Conservation (phyloP, 2,888 invertebrate genomes). For the Acanthosepion lycidas region DNA sequence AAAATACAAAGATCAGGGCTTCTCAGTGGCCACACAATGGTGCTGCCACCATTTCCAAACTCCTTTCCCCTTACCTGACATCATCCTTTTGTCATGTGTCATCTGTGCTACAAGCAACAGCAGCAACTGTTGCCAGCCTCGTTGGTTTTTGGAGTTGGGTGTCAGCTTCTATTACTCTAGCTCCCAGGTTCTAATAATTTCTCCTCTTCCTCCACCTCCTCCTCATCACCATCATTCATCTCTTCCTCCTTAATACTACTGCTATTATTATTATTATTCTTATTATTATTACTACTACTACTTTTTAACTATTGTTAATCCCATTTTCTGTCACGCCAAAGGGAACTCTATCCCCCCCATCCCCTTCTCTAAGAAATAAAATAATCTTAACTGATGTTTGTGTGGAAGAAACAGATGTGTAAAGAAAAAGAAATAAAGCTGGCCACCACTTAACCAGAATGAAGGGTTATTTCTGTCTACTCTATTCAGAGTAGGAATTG, state of each 20-base stretch:
- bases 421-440: neutral
- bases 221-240: neutral
- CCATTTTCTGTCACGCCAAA: neutral
- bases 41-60: neutral
- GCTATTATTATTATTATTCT: neutral
- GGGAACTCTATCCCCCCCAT: too few species aligned
- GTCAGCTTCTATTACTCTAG: constrained; percentile 24
- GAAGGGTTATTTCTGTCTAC: neutral
- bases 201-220: neutral
- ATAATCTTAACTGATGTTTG: neutral
- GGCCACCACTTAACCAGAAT: constrained; percentile 33
- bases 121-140: constrained; percentile 33
- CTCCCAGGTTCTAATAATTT: neutral
- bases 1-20: neutral
- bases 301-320: neutral
- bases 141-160: constrained; percentile 1
- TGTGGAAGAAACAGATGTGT: neutral
- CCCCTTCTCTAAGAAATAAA: neutral
- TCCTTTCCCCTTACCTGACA: neutral
- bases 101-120: neutral
- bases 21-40: neutral
- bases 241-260: neutral
- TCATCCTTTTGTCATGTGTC: constrained; percentile 33
- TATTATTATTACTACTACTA: neutral
- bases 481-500: neutral